Evolutionary conservation across 2,113 vertebrate species (phyloP).

Genomic region (Sterna hirundo): DNA sequence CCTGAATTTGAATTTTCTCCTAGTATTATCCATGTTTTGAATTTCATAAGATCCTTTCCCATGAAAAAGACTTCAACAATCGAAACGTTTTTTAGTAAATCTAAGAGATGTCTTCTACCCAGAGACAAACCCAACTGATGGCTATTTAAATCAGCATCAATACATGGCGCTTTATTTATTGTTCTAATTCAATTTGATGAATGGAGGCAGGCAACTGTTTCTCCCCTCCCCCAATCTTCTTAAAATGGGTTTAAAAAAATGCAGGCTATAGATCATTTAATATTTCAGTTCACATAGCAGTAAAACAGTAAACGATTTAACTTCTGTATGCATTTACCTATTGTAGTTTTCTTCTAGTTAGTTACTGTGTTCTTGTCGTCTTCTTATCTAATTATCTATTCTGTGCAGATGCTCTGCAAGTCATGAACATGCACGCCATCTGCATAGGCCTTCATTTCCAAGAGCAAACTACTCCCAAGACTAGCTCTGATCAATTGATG

Average conservation of each 20-base stretch:
- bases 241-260: not conserved
- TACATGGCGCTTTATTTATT: not conserved
- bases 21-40: not conserved
- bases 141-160: not conserved
- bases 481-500: conserved; percentile 54
- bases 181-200: not conserved
- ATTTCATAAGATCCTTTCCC: not conserved
- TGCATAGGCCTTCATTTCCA: conserved; percentile 35
- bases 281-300: not conserved
- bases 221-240: not conserved
- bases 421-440: conserved; percentile 24
- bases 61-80: not conserved
- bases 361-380: not conserved
- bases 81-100: not conserved
- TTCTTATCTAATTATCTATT: conserved; percentile 56
- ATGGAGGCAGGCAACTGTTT: not conserved
- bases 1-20: not conserved
- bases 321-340: not conserved
- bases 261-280: not conserved
- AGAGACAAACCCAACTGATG: not conserved
- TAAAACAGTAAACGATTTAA: not conserved
- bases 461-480: conserved; percentile 58
- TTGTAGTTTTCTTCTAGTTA: not conserved
- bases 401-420: conserved; percentile 55
- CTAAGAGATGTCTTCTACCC: not conserved